Base-by-base conservation (phyloP, 2,888 invertebrate genomes). In the Artemia sinica region DNA sequence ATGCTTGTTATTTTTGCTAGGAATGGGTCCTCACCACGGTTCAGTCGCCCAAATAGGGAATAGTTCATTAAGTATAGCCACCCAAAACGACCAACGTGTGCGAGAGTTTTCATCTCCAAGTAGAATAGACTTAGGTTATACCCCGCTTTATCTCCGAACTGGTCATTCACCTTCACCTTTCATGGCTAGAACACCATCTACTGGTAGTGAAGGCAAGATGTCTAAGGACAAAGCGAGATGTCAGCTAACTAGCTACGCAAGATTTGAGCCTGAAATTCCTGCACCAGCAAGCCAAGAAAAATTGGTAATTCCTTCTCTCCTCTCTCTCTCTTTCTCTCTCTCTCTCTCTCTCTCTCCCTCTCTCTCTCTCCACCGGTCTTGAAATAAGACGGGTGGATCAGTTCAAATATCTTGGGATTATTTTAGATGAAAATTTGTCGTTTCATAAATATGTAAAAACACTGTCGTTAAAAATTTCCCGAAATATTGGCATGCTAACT, bases 171-270 rank as follows among this genome's bases (percentile, higher is more conserved):
- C 63, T 10, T 58, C 63, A 18, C 63, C 63, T 58, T 58, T n/a
- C 11, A 58, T 58, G 63, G 63, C 63, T 8, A 58, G 63, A 58
- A 58, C 63, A 58, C 63, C 63, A 58, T 58, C 63, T 58, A 58
- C 63, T 58, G 63, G 63, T 8, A 58, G 63, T 28, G 63, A 28
- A 28, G 28, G 28, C 63, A 28, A 10, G 28, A 28, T n/a, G 28
- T 9, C 28, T 1, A 58, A 10, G 8, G 63, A 28, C 28, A 28
- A 28, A n/a, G 63, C 63, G 1, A 58, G 10, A 10, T 58, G 63
- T 58, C 63, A 58, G 63, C 9, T 58, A 10, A 58, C 63, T 28
- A 58, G 63, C 10, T 58, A 58, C 1, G 28, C 14, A 8, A 10
- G 14, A 58, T 18, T n/a, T n/a, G 63, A 58, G 12, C 63, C 63